Evolutionary conservation across 1,140 invertebrate species (phyloP), one percentile per base, ranked within the genome.

Genomic region (Drosophila athabasca): DNA sequence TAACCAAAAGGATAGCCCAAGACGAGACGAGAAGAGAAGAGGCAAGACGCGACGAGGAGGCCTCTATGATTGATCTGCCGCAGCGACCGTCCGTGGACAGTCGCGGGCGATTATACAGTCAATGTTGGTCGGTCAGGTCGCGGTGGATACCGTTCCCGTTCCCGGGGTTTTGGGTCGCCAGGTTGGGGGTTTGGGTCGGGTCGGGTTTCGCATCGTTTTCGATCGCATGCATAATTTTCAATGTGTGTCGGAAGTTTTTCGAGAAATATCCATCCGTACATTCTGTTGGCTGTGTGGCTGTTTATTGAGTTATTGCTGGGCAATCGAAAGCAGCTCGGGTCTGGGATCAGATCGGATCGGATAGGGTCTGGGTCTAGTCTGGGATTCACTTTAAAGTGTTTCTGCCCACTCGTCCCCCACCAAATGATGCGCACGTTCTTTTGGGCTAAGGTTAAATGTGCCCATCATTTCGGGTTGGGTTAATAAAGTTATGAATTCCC

Each of bases 291-390:
- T 67, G 26, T 35, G 31, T 35, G 29, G 35, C 13, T 39, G 35
- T 39, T 76, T 88, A 88, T 88, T 88, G 79, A 88, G 83, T 88
- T 88, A 88, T 88, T 83, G 84, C 62, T 81, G 78, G 35, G 79
- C 78, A 87, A 87, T 87, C 80, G 79, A 83, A 83, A 76, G 70
- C 71, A 61, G 65, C 73, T 70, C 17, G 17, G 17, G 17, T 19
- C 17, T 19, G 17, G 17, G 17, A 19, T 19, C 17, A 1, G 17
- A 19, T 19, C 17, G 17, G 17, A 19, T 19, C 17, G 17, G 17
- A 19, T 19, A 19, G 17, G 17, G 17, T 57, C 62, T 54, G 44
- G 24, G 35, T 43, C 46, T 50, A 60, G 41, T 53, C 22, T 46
- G 26, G 54, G 53, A 43, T 59, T 69, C 53, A 60, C 44, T 35